Base-by-base conservation (phyloP, 2,888 invertebrate species). In the Melanostoma mellinum region DNA sequence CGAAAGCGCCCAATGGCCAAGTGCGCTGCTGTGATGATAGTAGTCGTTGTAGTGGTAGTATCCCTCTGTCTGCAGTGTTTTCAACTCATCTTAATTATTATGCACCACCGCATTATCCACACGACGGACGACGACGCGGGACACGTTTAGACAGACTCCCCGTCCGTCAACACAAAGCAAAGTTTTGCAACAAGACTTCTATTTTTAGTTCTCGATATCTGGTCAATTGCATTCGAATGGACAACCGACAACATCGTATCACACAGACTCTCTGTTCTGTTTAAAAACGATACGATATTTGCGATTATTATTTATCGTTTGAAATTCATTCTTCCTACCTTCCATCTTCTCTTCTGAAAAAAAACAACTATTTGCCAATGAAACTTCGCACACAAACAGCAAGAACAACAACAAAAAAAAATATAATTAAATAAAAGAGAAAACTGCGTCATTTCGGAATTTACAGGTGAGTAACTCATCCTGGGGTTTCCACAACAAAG, bases 371-470 rank as follows among this genome's bases (percentile, higher is more conserved):
- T 20, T 20, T 20, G 20, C 20, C 20, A 20, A 20, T 20, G 20
- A 20, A 20, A 20, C 20, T 20, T 20, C 20, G 20, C 20, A 20
- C 20, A 20, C 1, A 20, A 20, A 20, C 20, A 20, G 20, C 20
- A 20, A 20, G 20, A 20, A 20, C 44, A 63, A 38, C 61, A 52
- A 20, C 33, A 8, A 20, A 42, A 4, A 20, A 30, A 40, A 33
- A 6, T 6, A 35, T 52, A 60, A 20, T 20, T 20, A 61, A 44
- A 42, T 3, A 3, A 55, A 9, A 55, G 3, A 3, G 35, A 44
- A 44, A 42, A 20, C 68, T 82, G 76, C 81, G 81, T 72, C 76
- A 76, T 67, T 72, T 71, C 10, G 76, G 67, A 73, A 68, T 77
- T 73, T 61, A 67, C 56, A 35, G 55, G 61, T 81, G 77, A 81